Percentiles rank a stretch among this genome's conserved stretches.
Conservation (phyloP, 2,113 vertebrate species). For the Poecilia latipinna region DNA sequence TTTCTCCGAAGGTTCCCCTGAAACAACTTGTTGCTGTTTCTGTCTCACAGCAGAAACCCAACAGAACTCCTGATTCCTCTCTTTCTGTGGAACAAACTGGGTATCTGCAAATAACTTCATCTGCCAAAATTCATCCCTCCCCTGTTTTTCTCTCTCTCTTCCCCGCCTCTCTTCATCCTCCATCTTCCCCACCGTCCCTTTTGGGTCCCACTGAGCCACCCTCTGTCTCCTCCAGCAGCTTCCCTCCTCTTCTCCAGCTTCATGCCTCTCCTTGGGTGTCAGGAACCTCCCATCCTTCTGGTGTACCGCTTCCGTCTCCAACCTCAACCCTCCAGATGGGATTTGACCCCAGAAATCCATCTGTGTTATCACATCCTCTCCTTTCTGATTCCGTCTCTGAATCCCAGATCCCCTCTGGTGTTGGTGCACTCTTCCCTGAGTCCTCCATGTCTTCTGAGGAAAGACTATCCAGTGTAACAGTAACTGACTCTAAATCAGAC, state of each 20-base stretch:
- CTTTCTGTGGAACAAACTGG: neutral
- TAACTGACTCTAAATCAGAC: neutral
- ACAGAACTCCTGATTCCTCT: neutral
- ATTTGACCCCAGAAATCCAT: constrained; percentile 8
- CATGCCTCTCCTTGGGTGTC: neutral
- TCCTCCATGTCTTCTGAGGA: neutral
- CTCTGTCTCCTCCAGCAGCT: neutral
- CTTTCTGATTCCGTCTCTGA: neutral
- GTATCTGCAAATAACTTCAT: neutral
- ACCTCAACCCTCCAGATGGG: constrained; percentile 21
- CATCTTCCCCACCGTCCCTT: neutral
- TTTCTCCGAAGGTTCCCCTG: neutral
- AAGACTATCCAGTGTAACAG: neutral
- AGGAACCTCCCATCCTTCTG: constrained; percentile 10
- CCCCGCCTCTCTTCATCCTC: neutral
- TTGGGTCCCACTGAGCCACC: neutral
- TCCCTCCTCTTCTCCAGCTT: neutral
- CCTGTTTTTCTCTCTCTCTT: neutral
- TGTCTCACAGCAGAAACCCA: neutral
- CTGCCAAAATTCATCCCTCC: neutral
- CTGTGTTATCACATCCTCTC: constrained; percentile 6
- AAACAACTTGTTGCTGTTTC: neutral
- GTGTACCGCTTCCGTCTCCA: constrained; percentile 21
- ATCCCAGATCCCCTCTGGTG: constrained; percentile 6
- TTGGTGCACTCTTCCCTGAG: constrained; percentile 4